Evolutionary conservation across 1,140 invertebrate genomes (phyloP).

Genomic region (Oncopodura yosiiana): DNA sequence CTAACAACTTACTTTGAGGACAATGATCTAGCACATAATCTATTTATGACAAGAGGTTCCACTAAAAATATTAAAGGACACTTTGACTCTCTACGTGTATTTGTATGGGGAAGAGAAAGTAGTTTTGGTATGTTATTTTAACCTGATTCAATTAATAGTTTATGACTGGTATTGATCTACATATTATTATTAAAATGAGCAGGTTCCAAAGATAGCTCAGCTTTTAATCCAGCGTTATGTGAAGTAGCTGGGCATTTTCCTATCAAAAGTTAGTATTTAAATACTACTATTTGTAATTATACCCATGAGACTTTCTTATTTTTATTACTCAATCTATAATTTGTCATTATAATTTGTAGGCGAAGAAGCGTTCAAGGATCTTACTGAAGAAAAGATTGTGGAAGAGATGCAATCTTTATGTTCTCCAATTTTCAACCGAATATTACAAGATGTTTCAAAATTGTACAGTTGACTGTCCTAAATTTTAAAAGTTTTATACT

Average conservation of each 20-base stretch:
- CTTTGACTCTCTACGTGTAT: constrained; percentile 46
- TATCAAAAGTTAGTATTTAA: constrained; percentile 48
- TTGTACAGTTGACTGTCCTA: too few species aligned
- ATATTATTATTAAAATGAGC: neutral
- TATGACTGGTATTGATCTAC: neutral
- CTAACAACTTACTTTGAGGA: constrained; percentile 47
- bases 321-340: constrained; percentile 3
- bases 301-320: constrained; percentile 15
- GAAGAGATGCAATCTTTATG: too few species aligned
- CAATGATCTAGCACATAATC: constrained; percentile 55
- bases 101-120: constrained; percentile 54
- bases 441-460: too few species aligned
- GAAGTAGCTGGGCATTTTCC: constrained; percentile 59
- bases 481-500: too few species aligned
- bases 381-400: constrained; percentile 39
- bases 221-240: constrained; percentile 52
- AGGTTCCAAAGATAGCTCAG: constrained; percentile 46
- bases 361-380: constrained; percentile 40
- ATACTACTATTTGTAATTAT: too few species aligned
- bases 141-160: neutral
- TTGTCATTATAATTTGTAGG: constrained; percentile 41
- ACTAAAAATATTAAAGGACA: constrained; percentile 9
- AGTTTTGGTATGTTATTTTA: constrained; percentile 38
- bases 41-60: constrained; percentile 53
- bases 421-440: too few species aligned